phyloP scores from a whole-genome alignment of 2,888 invertebrate genomes.

The Polyommatus iphigenia region DNA sequence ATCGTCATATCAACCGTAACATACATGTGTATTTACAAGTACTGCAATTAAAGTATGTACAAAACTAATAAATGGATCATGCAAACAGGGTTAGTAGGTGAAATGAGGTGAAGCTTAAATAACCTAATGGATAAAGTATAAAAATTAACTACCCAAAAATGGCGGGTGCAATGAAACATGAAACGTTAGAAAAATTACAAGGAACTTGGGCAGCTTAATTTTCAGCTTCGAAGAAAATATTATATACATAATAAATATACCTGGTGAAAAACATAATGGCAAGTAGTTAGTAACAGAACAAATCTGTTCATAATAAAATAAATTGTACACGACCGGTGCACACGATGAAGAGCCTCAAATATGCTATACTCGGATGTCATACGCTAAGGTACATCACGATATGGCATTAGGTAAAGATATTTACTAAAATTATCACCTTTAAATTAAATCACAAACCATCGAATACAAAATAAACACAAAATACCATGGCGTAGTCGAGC shows the following conservation, averaged over 20 bases:
- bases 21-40: conserved; percentile 66
- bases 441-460: conserved; percentile 75
- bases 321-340: conserved; percentile 44
- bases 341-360: conserved; percentile 68
- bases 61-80: conserved; percentile 54
- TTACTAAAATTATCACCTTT: conserved; percentile 65
- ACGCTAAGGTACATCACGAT: conserved; percentile 65
- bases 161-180: conserved; percentile 18
- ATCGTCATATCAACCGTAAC: conserved; percentile 38
- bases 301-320: conserved; percentile 55
- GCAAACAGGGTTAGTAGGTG: conserved; percentile 56
- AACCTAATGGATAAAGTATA: conserved; percentile 34
- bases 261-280: conserved; percentile 76
- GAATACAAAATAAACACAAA: conserved; percentile 72
- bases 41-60: conserved; percentile 59
- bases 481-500: conserved; percentile 66
- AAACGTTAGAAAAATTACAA: conserved; percentile 28
- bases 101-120: conserved; percentile 37
- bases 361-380: conserved; percentile 61
- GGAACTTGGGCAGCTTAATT: conserved; percentile 40
- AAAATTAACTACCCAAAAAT: conserved; percentile 32
- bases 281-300: conserved; percentile 73
- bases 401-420: conserved; percentile 71
- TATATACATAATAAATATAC: conserved; percentile 65
- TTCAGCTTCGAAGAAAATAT: conserved; percentile 41